Evolutionary conservation across 2,888 invertebrate species (phyloP).

Genomic region (Trisateles emortualis): DNA sequence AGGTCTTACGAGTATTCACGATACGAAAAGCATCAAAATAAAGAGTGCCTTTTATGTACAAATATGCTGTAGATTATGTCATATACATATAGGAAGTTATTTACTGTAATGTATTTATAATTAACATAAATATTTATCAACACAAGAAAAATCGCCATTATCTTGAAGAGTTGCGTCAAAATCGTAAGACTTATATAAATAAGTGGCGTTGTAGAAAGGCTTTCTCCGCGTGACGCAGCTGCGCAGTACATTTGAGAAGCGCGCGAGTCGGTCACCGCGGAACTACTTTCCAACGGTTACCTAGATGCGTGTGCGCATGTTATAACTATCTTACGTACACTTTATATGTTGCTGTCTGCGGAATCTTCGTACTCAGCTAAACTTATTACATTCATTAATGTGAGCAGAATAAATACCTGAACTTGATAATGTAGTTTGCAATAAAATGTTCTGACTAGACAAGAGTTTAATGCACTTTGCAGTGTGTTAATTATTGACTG

Average conservation of each 20-base stretch:
- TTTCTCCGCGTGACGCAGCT: conserved; percentile 18
- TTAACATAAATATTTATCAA: background rate
- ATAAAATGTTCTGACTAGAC: too few species aligned
- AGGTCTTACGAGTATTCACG: too few species aligned
- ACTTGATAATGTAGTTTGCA: too few species aligned
- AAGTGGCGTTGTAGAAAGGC: conserved; percentile 16
- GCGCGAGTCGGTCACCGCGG: background rate
- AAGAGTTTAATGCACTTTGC: too few species aligned
- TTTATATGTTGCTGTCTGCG: background rate
- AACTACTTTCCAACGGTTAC: background rate
- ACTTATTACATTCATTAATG: background rate
- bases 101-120: too few species aligned
- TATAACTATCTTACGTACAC: background rate
- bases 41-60: too few species aligned
- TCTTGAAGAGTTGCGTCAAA: background rate
- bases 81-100: too few species aligned
- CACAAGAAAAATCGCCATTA: background rate
- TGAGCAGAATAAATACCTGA: too few species aligned
- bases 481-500: too few species aligned
- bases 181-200: conserved; percentile 14
- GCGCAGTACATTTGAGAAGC: background rate
- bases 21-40: too few species aligned
- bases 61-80: too few species aligned
- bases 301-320: background rate
- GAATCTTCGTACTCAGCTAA: background rate